phyloP scores from a whole-genome alignment of 2,113 vertebrate genomes.

The Pygoscelis antarcticus region DNA sequence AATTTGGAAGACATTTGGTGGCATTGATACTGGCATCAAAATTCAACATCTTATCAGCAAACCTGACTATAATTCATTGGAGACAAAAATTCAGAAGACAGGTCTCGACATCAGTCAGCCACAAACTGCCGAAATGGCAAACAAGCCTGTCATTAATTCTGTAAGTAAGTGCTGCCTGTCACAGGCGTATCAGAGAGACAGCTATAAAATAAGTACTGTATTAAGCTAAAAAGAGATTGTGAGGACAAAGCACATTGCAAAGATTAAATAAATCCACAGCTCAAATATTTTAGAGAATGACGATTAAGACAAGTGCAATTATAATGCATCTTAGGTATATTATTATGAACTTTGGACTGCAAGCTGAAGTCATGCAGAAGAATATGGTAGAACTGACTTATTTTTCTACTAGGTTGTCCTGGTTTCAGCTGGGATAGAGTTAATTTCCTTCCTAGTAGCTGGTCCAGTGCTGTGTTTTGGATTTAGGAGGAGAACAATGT shows the following conservation, averaged over 20 bases:
- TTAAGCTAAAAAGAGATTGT: background rate
- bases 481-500: too few species aligned
- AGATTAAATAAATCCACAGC: background rate
- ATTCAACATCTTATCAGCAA: background rate
- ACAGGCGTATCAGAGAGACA: background rate
- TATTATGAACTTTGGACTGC: background rate
- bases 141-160: background rate
- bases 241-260: background rate
- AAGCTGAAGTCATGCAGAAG: background rate
- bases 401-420: background rate
- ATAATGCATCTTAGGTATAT: background rate
- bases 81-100: background rate
- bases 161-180: background rate
- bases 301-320: background rate
- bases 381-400: background rate
- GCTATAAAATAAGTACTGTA: background rate
- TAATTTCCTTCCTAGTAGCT: too few species aligned
- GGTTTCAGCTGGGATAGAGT: too few species aligned
- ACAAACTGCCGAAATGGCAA: background rate
- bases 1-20: background rate
- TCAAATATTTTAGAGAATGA: background rate
- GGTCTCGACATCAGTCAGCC: background rate
- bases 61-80: background rate
- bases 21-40: background rate
- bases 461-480: too few species aligned